Base-by-base conservation (phyloP, 1,140 invertebrate genomes). In the Cydia pomonella region DNA sequence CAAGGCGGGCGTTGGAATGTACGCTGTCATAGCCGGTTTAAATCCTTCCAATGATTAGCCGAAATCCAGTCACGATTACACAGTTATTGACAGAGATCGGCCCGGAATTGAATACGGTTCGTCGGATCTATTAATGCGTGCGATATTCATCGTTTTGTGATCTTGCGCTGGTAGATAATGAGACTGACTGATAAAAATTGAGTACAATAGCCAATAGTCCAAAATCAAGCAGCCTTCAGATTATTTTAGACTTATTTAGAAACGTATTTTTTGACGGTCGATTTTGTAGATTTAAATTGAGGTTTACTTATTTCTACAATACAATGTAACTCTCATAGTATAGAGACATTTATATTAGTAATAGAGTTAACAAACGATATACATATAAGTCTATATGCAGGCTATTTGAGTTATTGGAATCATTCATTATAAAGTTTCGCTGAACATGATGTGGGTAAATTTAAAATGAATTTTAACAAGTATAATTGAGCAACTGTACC, bases 21-120 rank as follows among this genome's bases (percentile, higher is more conserved):
- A 76, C 69, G 72, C 76, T 77, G 80, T 81, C 79, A 79, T 73
- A 81, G 78, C 80, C 78, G 78, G 78, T 79, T 79, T 76, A 50
- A 77, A 62, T 73, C 73, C 75, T 76, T 76, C 63, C 76, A 77
- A 80, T 82, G 78, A 79, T 80, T 80, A 79, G 78, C 79, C 75
- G 79, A 78, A 80, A 82, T 76, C 74, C 79, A 82, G 75, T 78
- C 80, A 80, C 80, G 80, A 76, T 74, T 62, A 33, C 23, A 53
- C 63, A 79, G 44, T 80, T 82, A 75, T 81, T 83, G 78, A 77
- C 72, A 80, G 71, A 81, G 78, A 64, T 75, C 59, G 47, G 75
- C 23, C 75, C 33, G 25, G 38, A 72, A 76, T 76, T 76, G 69
- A 76, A 76, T 62, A 38, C 73, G 73, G 44, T 53, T 69, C 73